Conservation (phyloP, 2,888 invertebrate species). For the Halocaridina rubra region DNA sequence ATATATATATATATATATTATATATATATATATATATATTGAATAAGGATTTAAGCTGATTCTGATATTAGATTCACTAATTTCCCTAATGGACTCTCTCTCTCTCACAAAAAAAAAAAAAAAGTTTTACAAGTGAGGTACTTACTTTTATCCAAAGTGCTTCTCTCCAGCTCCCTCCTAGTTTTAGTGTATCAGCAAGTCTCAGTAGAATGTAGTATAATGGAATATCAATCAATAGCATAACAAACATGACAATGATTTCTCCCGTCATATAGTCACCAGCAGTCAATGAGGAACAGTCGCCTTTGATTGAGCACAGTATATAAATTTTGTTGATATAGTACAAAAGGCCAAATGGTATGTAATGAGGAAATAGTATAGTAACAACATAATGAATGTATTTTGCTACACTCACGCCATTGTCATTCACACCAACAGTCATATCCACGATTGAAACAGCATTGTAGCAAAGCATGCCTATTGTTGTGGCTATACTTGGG, state of each 20-base stretch:
- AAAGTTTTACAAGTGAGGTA: too few relatives aligned
- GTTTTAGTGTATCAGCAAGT: constrained; percentile 78
- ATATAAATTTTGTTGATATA: constrained; percentile 79
- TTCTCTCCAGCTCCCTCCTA: constrained; percentile 72
- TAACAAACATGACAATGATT: constrained; percentile 76
- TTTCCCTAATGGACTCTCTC: too few relatives aligned
- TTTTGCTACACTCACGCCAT: constrained; percentile 69
- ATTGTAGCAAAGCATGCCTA: constrained; percentile 81
- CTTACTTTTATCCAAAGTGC: constrained; percentile 48
- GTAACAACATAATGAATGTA: constrained; percentile 80
- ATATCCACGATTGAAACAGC: constrained; percentile 79
- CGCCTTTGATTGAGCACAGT: constrained; percentile 67
- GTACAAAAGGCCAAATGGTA: constrained; percentile 84
- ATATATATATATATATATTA: too few relatives aligned
- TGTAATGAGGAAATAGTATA: constrained; percentile 81
- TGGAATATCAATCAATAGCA: constrained; percentile 77
- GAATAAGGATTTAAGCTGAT: too few relatives aligned
- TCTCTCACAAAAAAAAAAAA: too few relatives aligned
- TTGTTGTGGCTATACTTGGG: constrained; percentile 80
- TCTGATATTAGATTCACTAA: too few relatives aligned
- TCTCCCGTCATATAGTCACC: constrained; percentile 79
- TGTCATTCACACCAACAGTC: neutral
- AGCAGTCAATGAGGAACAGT: constrained; percentile 76
- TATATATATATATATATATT: too few relatives aligned
- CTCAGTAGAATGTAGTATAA: constrained; percentile 76